Conservation (phyloP, 2,888 invertebrate genomes). For the Thereva unica region DNA sequence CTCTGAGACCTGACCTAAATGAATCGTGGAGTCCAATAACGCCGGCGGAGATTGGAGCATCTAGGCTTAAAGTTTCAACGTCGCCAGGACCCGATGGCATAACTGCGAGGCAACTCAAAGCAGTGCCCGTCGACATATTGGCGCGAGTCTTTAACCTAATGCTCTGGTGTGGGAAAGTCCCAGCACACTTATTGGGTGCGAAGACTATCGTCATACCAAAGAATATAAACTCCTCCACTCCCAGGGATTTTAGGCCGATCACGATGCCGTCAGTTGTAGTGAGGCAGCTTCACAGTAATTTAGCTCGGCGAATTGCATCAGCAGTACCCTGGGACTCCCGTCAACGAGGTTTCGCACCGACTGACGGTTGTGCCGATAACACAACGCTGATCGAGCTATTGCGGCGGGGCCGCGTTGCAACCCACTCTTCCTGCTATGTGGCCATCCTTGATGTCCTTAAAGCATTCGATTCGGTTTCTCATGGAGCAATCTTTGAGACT, state of each 20-base stretch:
- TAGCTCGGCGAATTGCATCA: not conserved
- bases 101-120: too few species aligned
- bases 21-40: not conserved
- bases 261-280: not conserved
- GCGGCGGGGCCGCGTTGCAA: not conserved
- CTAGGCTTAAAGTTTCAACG: not conserved
- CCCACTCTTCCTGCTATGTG: not conserved
- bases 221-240: not conserved
- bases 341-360: not conserved
- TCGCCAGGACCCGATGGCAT: conserved; percentile 13
- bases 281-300: not conserved
- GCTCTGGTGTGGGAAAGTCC: too few species aligned
- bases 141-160: too few species aligned
- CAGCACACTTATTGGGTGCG: too few species aligned
- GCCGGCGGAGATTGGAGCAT: not conserved
- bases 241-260: not conserved
- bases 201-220: conserved; percentile 10
- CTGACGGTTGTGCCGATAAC: conserved; percentile 1
- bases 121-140: too few species aligned
- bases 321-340: not conserved
- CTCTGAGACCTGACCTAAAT: not conserved
- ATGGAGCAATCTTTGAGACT: not conserved
- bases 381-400: not conserved
- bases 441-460: not conserved
- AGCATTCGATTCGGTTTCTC: too few species aligned